A percentile compares a stretch with the other conserved stretches of the same genome.
These are phyloP conservation scores for Notiomystis cincta DNA, from an alignment of 2,113 vertebrate genomes.

Conservation along the genomic window DNA sequence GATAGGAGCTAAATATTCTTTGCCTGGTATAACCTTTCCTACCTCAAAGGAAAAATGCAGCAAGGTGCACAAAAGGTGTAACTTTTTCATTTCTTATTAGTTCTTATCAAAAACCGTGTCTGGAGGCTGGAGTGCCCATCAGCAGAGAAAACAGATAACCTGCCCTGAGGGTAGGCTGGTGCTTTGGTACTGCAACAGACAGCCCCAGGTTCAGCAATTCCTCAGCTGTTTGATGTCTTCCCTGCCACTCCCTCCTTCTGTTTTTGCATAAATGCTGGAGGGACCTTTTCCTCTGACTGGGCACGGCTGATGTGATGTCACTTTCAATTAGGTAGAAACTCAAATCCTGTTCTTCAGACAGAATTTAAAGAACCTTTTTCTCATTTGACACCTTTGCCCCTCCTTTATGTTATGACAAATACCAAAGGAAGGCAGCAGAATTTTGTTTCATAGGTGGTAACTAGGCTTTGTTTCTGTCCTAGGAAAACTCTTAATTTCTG, in stretches of 20 bases:
- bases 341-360: background rate
- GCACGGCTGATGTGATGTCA: rapidly evolving
- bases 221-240: rapidly evolving
- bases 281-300: rapidly evolving
- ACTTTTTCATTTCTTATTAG: background rate
- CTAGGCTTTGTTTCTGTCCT: rapidly evolving
- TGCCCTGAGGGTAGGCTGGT: background rate
- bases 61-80: background rate
- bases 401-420: rapidly evolving
- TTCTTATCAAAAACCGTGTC: background rate
- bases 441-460: background rate
- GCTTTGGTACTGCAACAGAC: background rate
- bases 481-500: background rate
- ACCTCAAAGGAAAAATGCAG: background rate
- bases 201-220: rapidly evolving
- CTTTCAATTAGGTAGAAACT: background rate
- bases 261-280: rapidly evolving
- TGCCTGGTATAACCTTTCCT: background rate
- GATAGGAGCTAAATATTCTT: background rate
- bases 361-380: background rate
- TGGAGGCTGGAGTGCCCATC: background rate
- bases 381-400: background rate
- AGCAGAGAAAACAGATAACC: background rate
- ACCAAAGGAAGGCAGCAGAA: background rate
- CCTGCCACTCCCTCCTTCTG: background rate